These are phyloP conservation scores for Argyrosomus japonicus DNA, from an alignment of 2,113 vertebrate species.

Conservation along the genomic window DNA sequence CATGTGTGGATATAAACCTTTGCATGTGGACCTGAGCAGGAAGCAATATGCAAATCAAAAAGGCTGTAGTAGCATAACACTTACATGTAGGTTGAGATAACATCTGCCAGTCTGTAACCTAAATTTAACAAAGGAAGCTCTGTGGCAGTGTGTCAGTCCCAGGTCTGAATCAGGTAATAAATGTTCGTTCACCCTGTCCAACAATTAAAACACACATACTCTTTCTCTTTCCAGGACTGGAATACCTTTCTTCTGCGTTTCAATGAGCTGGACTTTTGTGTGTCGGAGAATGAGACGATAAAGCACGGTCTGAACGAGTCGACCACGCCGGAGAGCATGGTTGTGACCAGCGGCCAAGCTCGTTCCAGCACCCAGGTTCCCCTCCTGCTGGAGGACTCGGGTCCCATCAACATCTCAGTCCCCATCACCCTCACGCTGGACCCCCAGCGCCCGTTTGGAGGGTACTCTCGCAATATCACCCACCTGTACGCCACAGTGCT, in stretches of 20 bases:
- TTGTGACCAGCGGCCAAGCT: constrained; percentile 90
- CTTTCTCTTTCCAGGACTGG: constrained; percentile 89
- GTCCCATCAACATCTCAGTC: constrained; percentile 95
- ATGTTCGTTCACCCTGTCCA: neutral
- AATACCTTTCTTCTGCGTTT: constrained; percentile 96
- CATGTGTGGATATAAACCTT: constrained; percentile 13
- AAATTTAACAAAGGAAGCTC: neutral
- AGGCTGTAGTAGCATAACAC: accelerated
- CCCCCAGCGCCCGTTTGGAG: constrained; percentile 92
- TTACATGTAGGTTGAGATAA: neutral
- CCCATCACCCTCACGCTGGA: constrained; percentile 95
- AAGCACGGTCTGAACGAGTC: constrained; percentile 96
- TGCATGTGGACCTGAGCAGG: constrained; percentile 21
- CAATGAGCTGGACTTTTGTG: constrained; percentile 97
- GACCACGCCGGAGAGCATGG: constrained; percentile 90
- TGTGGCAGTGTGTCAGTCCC: too few relatives aligned
- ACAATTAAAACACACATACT: neutral
- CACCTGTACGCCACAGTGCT: constrained; percentile 92
- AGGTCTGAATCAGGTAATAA: neutral
- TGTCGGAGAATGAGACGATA: constrained; percentile 97
- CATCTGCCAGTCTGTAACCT: neutral
- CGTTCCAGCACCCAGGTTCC: constrained; percentile 91
- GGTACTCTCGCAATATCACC: constrained; percentile 96
- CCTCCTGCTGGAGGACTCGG: constrained; percentile 90
- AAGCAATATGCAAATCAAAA: constrained; percentile 32